These are phyloP conservation scores for Ochropleura plecta DNA, from an alignment of 2,888 invertebrate genomes.

Conservation along the genomic window DNA sequence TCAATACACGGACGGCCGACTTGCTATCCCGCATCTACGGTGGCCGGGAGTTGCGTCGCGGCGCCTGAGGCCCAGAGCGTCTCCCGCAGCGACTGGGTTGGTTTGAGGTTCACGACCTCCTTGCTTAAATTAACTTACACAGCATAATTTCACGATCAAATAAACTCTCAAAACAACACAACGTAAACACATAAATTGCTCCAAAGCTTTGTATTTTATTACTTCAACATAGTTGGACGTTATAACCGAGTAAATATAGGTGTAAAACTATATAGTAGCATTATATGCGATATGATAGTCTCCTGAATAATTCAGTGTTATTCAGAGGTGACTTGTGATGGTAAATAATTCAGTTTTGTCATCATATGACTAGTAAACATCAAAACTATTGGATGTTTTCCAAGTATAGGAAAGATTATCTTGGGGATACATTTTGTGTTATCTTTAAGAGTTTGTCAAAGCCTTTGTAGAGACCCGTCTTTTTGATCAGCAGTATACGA, in stretches of 20 bases:
- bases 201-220: constrained; percentile 33
- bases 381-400: constrained; percentile 33
- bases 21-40: too few species aligned
- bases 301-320: constrained; percentile 49
- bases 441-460: neutral
- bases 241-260: constrained; percentile 1
- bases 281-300: constrained; percentile 10
- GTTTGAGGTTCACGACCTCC: too few species aligned
- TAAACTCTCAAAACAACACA: constrained; percentile 22
- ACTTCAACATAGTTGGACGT: constrained; percentile 37
- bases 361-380: constrained; percentile 37
- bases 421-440: neutral
- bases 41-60: too few species aligned
- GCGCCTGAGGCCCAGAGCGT: too few species aligned
- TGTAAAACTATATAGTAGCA: constrained; percentile 24
- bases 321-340: constrained; percentile 19
- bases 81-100: too few species aligned
- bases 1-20: too few species aligned
- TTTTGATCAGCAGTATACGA: too few species aligned
- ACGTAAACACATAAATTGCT: constrained; percentile 26
- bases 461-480: too few species aligned
- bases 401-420: constrained; percentile 14
- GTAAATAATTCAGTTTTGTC: constrained; percentile 51
- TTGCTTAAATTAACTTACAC: neutral
- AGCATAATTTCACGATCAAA: constrained; percentile 37